Conservation (phyloP, 2,797 vertebrate genomes). For the Lepilemur septentrionalis region DNA sequence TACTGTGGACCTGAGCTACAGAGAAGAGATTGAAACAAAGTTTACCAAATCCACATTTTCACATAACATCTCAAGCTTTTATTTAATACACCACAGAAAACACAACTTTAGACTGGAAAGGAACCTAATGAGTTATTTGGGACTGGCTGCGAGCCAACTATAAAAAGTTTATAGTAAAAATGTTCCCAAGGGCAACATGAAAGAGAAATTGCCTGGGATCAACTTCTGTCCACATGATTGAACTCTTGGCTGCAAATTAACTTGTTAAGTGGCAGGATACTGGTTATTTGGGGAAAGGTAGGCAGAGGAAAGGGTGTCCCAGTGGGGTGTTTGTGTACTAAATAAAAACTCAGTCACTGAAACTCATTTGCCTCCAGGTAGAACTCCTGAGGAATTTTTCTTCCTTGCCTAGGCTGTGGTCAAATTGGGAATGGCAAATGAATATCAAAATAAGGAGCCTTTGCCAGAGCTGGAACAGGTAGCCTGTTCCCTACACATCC, state of each 20-base stretch:
- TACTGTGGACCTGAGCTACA: not conserved
- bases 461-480: not conserved
- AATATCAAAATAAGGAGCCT: not conserved
- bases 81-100: not conserved
- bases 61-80: not conserved
- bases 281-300: not conserved
- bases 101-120: not conserved
- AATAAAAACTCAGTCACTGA: not conserved
- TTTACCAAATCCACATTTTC: not conserved
- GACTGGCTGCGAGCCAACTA: not conserved
- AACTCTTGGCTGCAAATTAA: not conserved
- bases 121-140: not conserved
- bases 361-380: not conserved
- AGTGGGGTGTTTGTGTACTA: not conserved
- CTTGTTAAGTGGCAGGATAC: not conserved
- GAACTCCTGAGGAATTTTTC: not conserved
- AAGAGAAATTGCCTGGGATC: not conserved
- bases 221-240: not conserved
- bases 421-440: not conserved
- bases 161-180: not conserved
- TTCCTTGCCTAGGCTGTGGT: not conserved
- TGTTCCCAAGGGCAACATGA: not conserved
- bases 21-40: not conserved
- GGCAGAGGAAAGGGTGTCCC: not conserved
- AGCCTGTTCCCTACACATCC: not conserved